Conservation (phyloP, 1,140 invertebrate species). For the Armadillidium nasatum region DNA sequence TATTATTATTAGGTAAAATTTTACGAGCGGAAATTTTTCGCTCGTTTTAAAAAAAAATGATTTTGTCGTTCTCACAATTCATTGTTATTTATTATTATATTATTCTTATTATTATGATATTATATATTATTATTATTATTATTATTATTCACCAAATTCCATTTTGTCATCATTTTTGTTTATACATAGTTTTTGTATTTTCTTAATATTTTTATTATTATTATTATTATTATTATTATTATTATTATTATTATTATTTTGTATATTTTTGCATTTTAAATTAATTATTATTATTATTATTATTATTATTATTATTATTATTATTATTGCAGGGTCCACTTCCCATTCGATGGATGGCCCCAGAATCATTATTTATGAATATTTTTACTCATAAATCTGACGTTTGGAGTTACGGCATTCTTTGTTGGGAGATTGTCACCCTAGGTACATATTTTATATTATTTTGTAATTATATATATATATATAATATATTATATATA, state of each 20-base stretch:
- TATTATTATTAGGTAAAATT: slow-evolving; percentile 2
- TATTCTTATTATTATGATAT: too few relatives aligned
- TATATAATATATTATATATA: too few relatives aligned
- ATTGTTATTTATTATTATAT: too few relatives aligned
- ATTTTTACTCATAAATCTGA: slow-evolving; percentile 77
- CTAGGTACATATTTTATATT: slow-evolving; percentile 48
- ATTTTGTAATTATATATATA: too few relatives aligned
- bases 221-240: background rate
- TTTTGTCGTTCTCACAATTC: too few relatives aligned
- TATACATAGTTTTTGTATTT: too few relatives aligned
- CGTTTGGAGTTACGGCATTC: slow-evolving; percentile 80
- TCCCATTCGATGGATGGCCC: slow-evolving; percentile 83
- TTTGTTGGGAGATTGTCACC: slow-evolving; percentile 82
- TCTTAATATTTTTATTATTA: too few relatives aligned
- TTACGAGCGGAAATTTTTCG: too few relatives aligned
- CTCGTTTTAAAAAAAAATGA: too few relatives aligned
- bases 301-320: slow-evolving; percentile 22
- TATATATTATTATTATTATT: too few relatives aligned
- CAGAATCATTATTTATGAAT: slow-evolving; percentile 71
- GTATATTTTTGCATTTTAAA: background rate
- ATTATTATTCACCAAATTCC: too few relatives aligned
- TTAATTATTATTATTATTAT: slow-evolving; percentile 21
- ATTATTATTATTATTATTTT: background rate
- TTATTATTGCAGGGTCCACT: slow-evolving; percentile 45
- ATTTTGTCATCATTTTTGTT: too few relatives aligned